Evolutionary conservation across 1,140 invertebrate genomes (phyloP).

Genomic region (Drosophila sp.): DNA sequence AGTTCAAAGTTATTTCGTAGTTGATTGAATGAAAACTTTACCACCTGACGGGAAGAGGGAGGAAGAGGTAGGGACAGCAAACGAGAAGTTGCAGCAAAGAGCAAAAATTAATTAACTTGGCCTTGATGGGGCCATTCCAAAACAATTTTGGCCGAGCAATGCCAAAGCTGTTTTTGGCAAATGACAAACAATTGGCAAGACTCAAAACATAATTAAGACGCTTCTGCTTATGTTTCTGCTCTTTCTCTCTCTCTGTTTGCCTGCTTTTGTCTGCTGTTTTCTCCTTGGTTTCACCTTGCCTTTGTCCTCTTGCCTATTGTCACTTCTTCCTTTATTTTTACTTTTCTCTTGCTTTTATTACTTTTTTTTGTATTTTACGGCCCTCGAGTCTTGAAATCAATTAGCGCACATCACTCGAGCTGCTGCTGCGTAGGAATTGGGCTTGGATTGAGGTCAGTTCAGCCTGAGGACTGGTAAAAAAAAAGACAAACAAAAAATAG

Average conservation of each 20-base stretch:
- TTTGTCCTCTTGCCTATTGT: constrained; percentile 4
- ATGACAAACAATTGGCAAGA: constrained; percentile 66
- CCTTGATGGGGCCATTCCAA: constrained; percentile 22
- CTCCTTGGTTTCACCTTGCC: constrained; percentile 17
- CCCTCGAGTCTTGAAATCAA: constrained; percentile 69
- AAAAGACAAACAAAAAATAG: constrained; percentile 3
- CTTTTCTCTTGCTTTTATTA: too few species aligned
- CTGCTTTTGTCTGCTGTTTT: constrained; percentile 5
- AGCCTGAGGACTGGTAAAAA: constrained; percentile 5
- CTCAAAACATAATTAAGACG: constrained; percentile 77
- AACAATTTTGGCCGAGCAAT: constrained; percentile 14
- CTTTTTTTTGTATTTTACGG: constrained; percentile 22
- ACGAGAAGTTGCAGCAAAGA: constrained; percentile 21
- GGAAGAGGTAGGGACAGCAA: neutral
- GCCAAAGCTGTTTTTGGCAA: constrained; percentile 38
- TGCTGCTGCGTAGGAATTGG: constrained; percentile 5
- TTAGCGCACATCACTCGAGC: constrained; percentile 58
- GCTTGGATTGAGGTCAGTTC: constrained; percentile 21
- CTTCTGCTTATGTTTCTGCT: constrained; percentile 25
- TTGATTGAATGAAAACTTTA: constrained; percentile 81
- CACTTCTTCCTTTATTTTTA: constrained; percentile 3
- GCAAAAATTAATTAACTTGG: constrained; percentile 75
- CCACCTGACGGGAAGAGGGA: constrained; percentile 41
- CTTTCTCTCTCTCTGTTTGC: neutral
- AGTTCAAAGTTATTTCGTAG: constrained; percentile 73